Base-by-base conservation (phyloP, 1,140 invertebrate species). In the Caenorhabditis remanei region DNA sequence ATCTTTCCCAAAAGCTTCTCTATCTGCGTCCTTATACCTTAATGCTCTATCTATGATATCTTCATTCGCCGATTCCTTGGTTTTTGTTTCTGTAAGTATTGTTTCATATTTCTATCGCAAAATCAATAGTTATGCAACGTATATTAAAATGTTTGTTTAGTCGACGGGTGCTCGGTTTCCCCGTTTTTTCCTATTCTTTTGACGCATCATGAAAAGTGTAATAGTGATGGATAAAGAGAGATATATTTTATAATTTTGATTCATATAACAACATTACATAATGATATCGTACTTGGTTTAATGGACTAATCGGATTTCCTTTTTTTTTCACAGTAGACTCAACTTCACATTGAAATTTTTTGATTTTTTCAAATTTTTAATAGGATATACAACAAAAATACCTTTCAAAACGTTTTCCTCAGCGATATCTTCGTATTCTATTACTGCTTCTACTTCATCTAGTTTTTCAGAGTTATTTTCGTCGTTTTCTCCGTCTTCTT, bases 51-150 rank as follows among this genome's bases (percentile, higher is more conserved):
- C 67, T 32, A 71, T 71, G 14, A 46, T 19, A 46, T 79, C 46
- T 43, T 50, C 71, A 79, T 79, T 11, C 16, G 21, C 13, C 6
- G 43, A n/a, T 79, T 79, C 46, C 41, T 50, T 9, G 11, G 14
- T 21, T 58, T 65, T 19, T 32, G 40, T 11, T 46, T 50, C 46
- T 79, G 71, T 43, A 50, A 50, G n/a, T 32, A 1, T 63, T 32
- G 4, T n/a, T 32, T 32, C 5, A n/a, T 32, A 9, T 14, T 32
- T n/a, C n/a, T 4, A 63, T 7, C 14, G 16, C 56, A 8, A 21
- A 79, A 79, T 79, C 71, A 50, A 79, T 79, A 14, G 16, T 79
- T 79, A 79, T 79, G 71, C 71, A 50, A 79, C 71, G 71, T 79
- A 50, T 79, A 79, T 50, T 24, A 24, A 11, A 21, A 46, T 79